Base-by-base conservation (phyloP, 2,888 invertebrate genomes). In the Hyposoter didymator region DNA sequence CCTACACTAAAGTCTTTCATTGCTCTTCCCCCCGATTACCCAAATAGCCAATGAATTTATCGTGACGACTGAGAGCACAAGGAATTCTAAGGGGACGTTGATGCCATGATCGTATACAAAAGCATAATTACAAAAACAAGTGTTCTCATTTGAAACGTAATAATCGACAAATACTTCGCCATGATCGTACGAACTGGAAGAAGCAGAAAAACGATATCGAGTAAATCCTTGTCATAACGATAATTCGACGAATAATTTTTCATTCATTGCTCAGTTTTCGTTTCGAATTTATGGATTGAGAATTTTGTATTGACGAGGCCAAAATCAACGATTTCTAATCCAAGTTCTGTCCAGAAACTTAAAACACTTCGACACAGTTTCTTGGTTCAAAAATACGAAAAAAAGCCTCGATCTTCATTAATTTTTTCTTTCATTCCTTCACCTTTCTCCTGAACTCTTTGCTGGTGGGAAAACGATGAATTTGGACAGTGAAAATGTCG, bases 401-500 rank as follows among this genome's bases (percentile, higher is more conserved):
- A 55, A 59, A 55, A 45, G 17, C 59, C 32, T 47, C 45, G 17
- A 66, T 55, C 55, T 32, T 70, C 52, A n/a, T n/a, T n/a, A n/a
- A n/a, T n/a, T n/a, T n/a, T n/a, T n/a, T n/a, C n/a, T n/a, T n/a
- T n/a, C n/a, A n/a, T n/a, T n/a, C n/a, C n/a, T n/a, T n/a, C n/a
- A n/a, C n/a, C n/a, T n/a, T n/a, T n/a, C n/a, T n/a, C n/a, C n/a
- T n/a, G n/a, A n/a, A n/a, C n/a, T n/a, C n/a, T n/a, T n/a, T n/a
- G n/a, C n/a, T n/a, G n/a, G n/a, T n/a, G n/a, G n/a, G n/a, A n/a
- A n/a, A n/a, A n/a, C n/a, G n/a, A n/a, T n/a, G n/a, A 80, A 66
- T 70, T 76, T 35, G 43, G 5, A 43, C 49, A 17, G 14, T 64
- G 22, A 75, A 84, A 17, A 64, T 59, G 45, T 83, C 49, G 35